phyloP scores from a whole-genome alignment of 2,113 vertebrate species.

The Megaceryle maxima region DNA sequence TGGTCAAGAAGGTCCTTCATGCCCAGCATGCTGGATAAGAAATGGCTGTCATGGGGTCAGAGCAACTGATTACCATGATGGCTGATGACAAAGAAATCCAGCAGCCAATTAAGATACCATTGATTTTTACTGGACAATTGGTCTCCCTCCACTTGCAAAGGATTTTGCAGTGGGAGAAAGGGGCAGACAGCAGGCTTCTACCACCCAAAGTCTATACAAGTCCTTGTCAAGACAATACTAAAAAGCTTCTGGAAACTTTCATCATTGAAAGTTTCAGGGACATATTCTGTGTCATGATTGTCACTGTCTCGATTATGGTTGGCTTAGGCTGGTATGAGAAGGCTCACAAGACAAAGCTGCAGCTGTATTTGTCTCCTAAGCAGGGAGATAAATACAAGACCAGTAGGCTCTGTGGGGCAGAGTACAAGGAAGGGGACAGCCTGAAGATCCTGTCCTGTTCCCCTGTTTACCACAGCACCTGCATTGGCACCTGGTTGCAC shows the following conservation, averaged over 20 bases:
- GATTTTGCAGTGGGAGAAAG: not conserved
- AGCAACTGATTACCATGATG: constrained; percentile 78
- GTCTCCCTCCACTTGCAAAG: constrained; percentile 20
- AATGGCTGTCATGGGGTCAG: constrained; percentile 74
- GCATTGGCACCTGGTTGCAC: constrained; percentile 81
- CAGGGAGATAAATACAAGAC: not conserved
- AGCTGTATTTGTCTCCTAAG: not conserved
- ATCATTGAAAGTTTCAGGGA: not conserved
- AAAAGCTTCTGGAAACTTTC: not conserved
- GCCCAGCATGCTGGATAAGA: constrained; percentile 83
- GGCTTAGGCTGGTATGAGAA: not conserved
- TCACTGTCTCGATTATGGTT: rapidly evolving
- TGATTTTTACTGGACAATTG: constrained; percentile 73
- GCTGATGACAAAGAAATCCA: constrained; percentile 61
- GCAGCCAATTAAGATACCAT: constrained; percentile 78
- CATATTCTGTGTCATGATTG: not conserved
- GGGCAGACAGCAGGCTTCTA: constrained; percentile 65
- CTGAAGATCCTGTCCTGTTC: constrained; percentile 64
- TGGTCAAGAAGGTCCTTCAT: constrained; percentile 81
- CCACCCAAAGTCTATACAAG: constrained; percentile 70
- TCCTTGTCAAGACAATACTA: constrained; percentile 71
- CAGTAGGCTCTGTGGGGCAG: constrained; percentile 67
- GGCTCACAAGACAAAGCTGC: not conserved
- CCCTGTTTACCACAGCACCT: constrained; percentile 61
- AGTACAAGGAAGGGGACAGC: constrained; percentile 49